Conservation (phyloP, 1,140 invertebrate genomes). For the Philopotamus ludificatus region DNA sequence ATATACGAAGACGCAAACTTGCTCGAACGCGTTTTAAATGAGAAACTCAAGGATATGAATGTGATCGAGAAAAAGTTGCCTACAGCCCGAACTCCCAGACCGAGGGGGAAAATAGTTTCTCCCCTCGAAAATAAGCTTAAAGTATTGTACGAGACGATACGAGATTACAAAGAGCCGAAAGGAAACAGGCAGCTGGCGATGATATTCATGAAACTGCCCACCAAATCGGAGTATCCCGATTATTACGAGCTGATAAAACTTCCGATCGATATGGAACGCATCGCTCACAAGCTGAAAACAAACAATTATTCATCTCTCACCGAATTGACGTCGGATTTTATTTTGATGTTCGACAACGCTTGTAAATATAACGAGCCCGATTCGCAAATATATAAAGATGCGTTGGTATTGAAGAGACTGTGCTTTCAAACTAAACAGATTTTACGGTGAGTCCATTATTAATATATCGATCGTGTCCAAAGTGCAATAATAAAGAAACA, state of each 20-base stretch:
- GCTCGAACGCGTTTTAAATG: constrained; percentile 80
- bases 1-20: constrained; percentile 93
- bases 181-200: constrained; percentile 77
- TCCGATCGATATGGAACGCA: constrained; percentile 96
- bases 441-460: no score
- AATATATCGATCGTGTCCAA: no score
- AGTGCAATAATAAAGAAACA: no score
- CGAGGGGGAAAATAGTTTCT: constrained; percentile 46
- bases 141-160: constrained; percentile 86
- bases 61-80: constrained; percentile 45
- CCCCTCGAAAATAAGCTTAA: constrained; percentile 75
- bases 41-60: constrained; percentile 75
- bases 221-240: constrained; percentile 92
- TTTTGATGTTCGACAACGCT: constrained; percentile 98
- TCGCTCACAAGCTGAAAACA: constrained; percentile 83
- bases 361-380: constrained; percentile 99
- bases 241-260: constrained; percentile 98
- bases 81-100: constrained; percentile 45
- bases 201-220: constrained; percentile 94
- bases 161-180: constrained; percentile 87
- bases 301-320: constrained; percentile 81
- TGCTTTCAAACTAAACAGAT: constrained; percentile 90
- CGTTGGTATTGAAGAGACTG: constrained; percentile 86
- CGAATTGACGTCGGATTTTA: constrained; percentile 89
- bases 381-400: constrained; percentile 98